phyloP scores from a whole-genome alignment of 2,797 vertebrate genomes.

The Ataeniobius toweri region DNA sequence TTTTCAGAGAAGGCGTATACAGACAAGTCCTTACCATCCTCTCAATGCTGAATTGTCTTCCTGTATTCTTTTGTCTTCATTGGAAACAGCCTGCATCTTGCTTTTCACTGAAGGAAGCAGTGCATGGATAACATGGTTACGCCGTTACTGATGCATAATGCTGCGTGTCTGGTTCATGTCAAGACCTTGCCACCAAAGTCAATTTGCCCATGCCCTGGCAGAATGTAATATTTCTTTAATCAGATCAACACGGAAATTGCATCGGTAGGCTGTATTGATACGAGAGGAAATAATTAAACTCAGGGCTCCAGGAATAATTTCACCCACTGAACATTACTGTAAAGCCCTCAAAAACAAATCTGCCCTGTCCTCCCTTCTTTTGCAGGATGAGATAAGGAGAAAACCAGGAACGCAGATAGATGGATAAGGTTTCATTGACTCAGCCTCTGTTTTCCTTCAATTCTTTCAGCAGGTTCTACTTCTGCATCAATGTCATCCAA shows the following conservation, averaged over 20 bases:
- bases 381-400: conserved; percentile 76
- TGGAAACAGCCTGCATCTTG: conserved; percentile 72
- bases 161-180: conserved; percentile 84
- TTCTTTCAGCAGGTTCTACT: conserved; percentile 72
- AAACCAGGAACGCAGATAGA: conserved; percentile 72
- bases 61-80: conserved; percentile 71
- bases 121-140: conserved; percentile 82
- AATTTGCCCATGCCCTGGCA: conserved; percentile 83
- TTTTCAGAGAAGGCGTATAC: conserved; percentile 39
- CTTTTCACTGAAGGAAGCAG: conserved; percentile 79
- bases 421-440: conserved; percentile 75
- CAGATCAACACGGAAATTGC: conserved; percentile 84
- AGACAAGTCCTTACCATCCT: conserved; percentile 31
- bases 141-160: conserved; percentile 81
- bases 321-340: conserved; percentile 81
- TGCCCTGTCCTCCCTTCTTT: conserved; percentile 47
- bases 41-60: conserved; percentile 41
- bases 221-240: conserved; percentile 84
- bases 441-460: conserved; percentile 71
- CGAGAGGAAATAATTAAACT: conserved; percentile 84
- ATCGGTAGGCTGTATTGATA: conserved; percentile 81
- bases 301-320: conserved; percentile 82
- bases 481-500: conserved; percentile 29
- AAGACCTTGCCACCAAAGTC: conserved; percentile 87
- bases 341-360: conserved; percentile 76